Percentiles rank a stretch among this genome's conserved stretches.
phyloP scores from a whole-genome alignment of 23 tunicate species.

The Trididemnum clinides region DNA sequence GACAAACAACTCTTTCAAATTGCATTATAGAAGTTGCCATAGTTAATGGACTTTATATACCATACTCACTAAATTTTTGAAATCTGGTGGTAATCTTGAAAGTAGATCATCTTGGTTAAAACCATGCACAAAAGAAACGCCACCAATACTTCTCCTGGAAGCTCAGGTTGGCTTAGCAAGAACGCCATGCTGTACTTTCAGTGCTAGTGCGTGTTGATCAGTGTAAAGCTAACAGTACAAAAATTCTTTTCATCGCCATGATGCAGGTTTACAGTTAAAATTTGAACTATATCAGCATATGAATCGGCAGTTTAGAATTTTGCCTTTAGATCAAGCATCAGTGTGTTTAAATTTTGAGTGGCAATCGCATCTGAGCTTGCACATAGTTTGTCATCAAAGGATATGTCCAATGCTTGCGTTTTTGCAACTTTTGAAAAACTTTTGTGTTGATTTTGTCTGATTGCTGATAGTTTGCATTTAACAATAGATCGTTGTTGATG shows the following conservation, averaged over 20 bases:
- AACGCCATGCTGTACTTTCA: constrained; percentile 10
- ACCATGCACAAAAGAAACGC: constrained; percentile 7
- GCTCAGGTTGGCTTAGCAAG: constrained; percentile 24
- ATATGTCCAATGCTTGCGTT: constrained; percentile 23
- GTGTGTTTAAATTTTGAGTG: constrained; percentile 8
- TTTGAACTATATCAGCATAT: constrained; percentile 29
- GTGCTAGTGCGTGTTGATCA: constrained; percentile 1
- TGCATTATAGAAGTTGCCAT: constrained; percentile 21
- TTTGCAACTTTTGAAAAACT: constrained; percentile 35
- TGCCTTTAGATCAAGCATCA: constrained; percentile 18
- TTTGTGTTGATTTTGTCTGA: background rate
- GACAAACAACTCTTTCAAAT: constrained; percentile 34
- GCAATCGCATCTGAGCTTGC: constrained; percentile 28
- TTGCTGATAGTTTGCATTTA: constrained; percentile 7
- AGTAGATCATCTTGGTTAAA: constrained; percentile 35
- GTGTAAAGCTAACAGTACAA: constrained; percentile 11
- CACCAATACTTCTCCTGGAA: constrained; percentile 20
- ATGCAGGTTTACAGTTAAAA: constrained; percentile 25
- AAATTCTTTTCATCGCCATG: constrained; percentile 15
- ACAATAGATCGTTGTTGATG: constrained; percentile 4
- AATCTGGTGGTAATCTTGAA: constrained; percentile 36
- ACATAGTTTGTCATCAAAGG: background rate
- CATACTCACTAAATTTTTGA: constrained; percentile 7
- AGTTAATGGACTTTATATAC: constrained; percentile 16
- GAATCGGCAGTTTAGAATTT: background rate